These are phyloP conservation scores for Calyptomena viridis DNA, from an alignment of 2,113 vertebrate genomes.

Conservation along the genomic window DNA sequence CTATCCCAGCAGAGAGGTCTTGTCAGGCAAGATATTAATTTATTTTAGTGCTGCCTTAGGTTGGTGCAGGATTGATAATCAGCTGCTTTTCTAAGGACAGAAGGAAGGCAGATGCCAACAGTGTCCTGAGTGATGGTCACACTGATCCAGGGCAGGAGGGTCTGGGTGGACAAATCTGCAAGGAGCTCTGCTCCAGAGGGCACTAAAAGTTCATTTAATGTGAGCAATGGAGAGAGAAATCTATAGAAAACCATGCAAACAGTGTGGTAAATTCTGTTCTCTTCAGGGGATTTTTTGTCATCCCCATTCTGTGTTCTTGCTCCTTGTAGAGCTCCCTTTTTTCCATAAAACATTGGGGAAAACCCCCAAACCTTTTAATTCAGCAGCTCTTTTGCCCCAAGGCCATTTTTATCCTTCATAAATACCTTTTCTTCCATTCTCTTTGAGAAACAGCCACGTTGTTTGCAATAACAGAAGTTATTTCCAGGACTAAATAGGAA, in stretches of 20 bases:
- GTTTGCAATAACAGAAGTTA: background rate
- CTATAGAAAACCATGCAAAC: background rate
- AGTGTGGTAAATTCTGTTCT: background rate
- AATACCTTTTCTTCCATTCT: background rate
- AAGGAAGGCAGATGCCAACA: background rate
- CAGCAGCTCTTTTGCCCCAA: background rate
- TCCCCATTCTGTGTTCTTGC: background rate
- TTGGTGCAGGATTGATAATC: background rate
- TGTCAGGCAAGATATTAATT: background rate
- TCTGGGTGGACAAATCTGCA: background rate
- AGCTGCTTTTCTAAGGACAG: background rate
- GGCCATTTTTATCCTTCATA: background rate
- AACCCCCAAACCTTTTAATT: background rate
- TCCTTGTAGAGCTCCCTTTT: background rate
- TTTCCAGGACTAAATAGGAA: background rate
- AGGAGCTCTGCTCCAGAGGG: too few species aligned
- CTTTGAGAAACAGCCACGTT: background rate
- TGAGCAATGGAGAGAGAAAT: background rate
- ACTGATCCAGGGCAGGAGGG: background rate
- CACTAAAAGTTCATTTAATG: too few species aligned
- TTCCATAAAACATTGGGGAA: background rate
- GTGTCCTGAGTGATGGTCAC: rapidly evolving
- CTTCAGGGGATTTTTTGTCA: background rate
- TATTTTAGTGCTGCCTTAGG: background rate
- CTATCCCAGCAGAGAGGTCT: background rate